Evolutionary conservation across 2,113 vertebrate species (phyloP).

Genomic region (Alouatta palliata): DNA sequence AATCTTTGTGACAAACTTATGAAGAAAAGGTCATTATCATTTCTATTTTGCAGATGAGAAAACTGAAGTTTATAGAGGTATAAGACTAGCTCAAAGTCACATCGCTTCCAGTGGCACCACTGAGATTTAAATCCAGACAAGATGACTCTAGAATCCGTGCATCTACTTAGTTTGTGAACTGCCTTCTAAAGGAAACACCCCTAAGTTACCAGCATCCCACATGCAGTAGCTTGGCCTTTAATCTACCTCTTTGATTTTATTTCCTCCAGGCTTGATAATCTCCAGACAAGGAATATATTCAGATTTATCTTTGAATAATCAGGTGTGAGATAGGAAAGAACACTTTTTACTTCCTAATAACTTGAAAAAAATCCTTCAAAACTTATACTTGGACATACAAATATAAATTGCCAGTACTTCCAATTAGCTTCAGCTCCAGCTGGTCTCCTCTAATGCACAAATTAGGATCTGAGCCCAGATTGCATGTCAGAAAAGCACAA

Average conservation of each 20-base stretch:
- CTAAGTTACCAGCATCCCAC: not conserved
- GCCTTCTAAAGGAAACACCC: not conserved
- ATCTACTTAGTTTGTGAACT: not conserved
- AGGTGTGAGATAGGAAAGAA: not conserved
- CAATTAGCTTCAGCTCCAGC: not conserved
- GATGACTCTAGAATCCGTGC: not conserved
- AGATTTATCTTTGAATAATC: slow-evolving; percentile 28
- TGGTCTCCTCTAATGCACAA: slow-evolving; percentile 5
- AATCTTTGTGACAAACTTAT: not conserved
- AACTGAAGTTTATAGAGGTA: not conserved
- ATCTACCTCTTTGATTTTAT: not conserved
- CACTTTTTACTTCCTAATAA: not conserved
- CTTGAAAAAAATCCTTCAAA: slow-evolving; percentile 24
- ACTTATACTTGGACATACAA: slow-evolving; percentile 18
- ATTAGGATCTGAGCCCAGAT: slow-evolving; percentile 39
- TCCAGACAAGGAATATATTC: not conserved
- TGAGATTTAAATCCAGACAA: slow-evolving; percentile 8
- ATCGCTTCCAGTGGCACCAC: not conserved
- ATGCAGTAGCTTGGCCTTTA: not conserved
- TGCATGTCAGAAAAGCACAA: slow-evolving; percentile 20
- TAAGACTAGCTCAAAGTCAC: not conserved
- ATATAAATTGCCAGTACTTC: slow-evolving; percentile 40
- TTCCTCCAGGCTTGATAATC: not conserved
- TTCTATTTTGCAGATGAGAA: slow-evolving; percentile 4
- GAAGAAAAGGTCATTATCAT: not conserved